These are phyloP conservation scores for Pampusana beccarii DNA, from an alignment of 2,113 vertebrate genomes.

Conservation along the genomic window DNA sequence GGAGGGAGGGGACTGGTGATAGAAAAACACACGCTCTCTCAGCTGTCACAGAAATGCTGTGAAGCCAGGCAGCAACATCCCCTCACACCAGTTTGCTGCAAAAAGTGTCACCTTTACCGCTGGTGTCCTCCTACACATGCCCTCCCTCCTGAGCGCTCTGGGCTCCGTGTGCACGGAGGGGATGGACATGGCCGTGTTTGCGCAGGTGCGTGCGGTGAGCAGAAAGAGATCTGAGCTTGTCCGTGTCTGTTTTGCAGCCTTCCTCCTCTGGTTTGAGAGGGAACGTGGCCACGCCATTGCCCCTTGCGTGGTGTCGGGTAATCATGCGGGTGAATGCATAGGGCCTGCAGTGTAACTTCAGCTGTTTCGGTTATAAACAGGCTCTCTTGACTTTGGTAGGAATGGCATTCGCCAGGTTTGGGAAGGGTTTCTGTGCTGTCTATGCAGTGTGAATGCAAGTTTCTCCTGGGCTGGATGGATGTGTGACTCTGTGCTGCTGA, in stretches of 20 bases:
- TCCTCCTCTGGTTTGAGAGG: not conserved
- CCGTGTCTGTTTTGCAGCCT: accelerated
- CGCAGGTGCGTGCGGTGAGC: not conserved
- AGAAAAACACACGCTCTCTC: not conserved
- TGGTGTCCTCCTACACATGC: not conserved
- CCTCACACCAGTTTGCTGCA: not conserved
- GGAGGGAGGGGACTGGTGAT: not conserved
- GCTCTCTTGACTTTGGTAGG: not conserved
- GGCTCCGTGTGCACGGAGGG: not conserved
- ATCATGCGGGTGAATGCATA: accelerated
- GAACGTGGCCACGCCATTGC: accelerated
- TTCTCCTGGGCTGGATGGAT: not conserved
- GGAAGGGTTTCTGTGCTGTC: not conserved
- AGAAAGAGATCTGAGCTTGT: accelerated
- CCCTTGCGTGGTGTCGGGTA: accelerated
- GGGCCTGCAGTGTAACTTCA: not conserved
- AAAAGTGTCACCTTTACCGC: not conserved
- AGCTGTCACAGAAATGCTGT: not conserved
- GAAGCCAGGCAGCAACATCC: not conserved
- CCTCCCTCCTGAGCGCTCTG: accelerated
- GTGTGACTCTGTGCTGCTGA: not conserved
- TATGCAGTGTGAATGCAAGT: not conserved
- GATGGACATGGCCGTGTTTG: accelerated
- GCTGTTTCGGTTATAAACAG: not conserved
- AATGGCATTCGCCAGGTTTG: accelerated